Base-by-base conservation (phyloP, 2,797 vertebrate genomes). In the Salarias fasciatus region DNA sequence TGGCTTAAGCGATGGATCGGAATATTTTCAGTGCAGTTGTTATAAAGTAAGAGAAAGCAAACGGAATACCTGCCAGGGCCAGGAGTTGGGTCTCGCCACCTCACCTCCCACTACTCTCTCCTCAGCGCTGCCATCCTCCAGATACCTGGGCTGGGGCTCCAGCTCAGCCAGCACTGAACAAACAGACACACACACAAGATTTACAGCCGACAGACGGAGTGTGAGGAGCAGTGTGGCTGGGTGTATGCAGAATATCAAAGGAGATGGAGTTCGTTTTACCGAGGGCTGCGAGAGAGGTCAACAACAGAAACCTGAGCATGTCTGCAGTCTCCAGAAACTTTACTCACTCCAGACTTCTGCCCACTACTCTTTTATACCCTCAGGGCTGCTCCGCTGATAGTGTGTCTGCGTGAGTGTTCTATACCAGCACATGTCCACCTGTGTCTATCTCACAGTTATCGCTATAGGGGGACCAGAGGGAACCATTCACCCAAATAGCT, bases 41-140 rank as follows among this genome's bases (percentile, higher is more conserved):
- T 18, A 8, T 47, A 0, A 7, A 67, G 40, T 48, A 8, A 31
- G 5, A 53, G 3, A 18, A 40, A 45, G 29, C 0, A 11, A 4
- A 11, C n/a, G 6, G 1, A 3, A 6, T 86, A 94, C 93, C 93
- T 94, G 91, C 93, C 93, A 94, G 5, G 90, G 92, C 91, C 92
- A 94, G 9, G 91, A 86, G 85, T 93, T 80, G 8, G 91, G 60
- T 8, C 4, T 71, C 44, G 90, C 90, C 42, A 92, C 86, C 38
- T 88, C 68, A 1, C 92, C 93, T 40, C 92, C 91, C 13, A 93
- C 91, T 11, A 93, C 92, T 72, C 86, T 88, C 63, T 61, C 82
- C 28, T 79, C 72, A 5, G 9, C 10, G 1, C 0, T 44, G 43
- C 77, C 66, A 14, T 87, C 80, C 79, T 93, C 90, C 63, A 93